These are phyloP conservation scores for Amyelois transitella DNA, from an alignment of 1,140 invertebrate genomes.

Conservation along the genomic window DNA sequence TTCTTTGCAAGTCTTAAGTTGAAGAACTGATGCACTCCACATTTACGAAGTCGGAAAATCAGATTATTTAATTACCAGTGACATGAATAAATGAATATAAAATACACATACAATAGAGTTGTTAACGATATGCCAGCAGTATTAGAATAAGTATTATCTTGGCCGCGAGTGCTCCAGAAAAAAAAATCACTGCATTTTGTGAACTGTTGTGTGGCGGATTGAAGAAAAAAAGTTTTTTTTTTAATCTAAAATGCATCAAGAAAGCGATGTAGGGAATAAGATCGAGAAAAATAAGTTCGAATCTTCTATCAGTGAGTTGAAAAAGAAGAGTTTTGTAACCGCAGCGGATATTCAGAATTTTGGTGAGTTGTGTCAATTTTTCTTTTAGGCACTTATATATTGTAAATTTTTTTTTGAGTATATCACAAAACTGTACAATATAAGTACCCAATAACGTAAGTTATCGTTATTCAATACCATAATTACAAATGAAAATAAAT, in stretches of 20 bases:
- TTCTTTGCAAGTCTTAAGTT: no score
- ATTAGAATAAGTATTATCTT: not conserved
- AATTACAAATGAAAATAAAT: no score
- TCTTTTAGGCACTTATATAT: no score
- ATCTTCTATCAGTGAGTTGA: slow-evolving; percentile 54
- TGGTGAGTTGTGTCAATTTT: no score
- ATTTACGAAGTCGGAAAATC: not conserved
- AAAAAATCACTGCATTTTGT: not conserved
- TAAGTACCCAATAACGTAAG: no score
- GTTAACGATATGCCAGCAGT: not conserved
- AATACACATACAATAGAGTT: not conserved
- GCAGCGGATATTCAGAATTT: slow-evolving; percentile 46
- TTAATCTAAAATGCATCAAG: slow-evolving; percentile 43
- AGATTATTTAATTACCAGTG: not conserved
- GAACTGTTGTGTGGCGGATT: not conserved
- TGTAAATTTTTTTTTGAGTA: no score
- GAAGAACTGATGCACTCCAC: no score
- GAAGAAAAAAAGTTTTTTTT: not conserved
- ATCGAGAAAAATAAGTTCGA: slow-evolving; percentile 58
- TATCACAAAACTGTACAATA: no score
- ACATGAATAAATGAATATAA: not conserved
- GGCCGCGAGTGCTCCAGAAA: not conserved
- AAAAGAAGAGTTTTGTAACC: slow-evolving; percentile 51
- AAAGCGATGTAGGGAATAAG: slow-evolving; percentile 28
- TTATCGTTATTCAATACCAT: no score